Percentiles rank a stretch among this genome's conserved stretches.
phyloP scores from a whole-genome alignment of 2,113 vertebrate species.

The Zosterops pallidus region DNA sequence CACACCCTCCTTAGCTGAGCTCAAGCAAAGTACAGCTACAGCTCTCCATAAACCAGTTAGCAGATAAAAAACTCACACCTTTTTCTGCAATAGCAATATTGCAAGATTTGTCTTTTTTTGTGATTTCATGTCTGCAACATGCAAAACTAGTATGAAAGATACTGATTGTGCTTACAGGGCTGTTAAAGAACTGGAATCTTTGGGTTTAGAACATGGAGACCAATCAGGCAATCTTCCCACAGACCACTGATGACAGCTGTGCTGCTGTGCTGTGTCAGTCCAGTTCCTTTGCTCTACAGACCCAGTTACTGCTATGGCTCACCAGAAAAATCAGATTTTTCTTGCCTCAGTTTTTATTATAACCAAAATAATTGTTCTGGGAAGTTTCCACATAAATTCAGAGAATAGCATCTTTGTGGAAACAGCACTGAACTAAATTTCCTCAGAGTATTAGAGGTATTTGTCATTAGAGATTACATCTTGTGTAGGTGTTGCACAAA shows the following conservation, averaged over 20 bases:
- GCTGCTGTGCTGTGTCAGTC: neutral
- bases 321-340: neutral
- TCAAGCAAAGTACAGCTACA: neutral
- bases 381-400: neutral
- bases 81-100: neutral
- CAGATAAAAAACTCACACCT: neutral
- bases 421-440: neutral
- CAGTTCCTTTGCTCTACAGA: neutral
- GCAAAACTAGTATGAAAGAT: neutral
- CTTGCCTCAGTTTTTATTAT: neutral
- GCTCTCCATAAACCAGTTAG: neutral
- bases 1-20: neutral
- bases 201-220: neutral
- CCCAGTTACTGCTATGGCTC: neutral
- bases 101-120: neutral
- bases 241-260: neutral
- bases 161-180: rapidly evolving
- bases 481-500: neutral
- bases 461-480: neutral
- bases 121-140: neutral
- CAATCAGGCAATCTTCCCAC: neutral
- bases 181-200: neutral
- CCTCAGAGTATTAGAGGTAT: neutral
- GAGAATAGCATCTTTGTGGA: neutral
- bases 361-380: neutral